Base-by-base conservation (phyloP, 2,888 invertebrate genomes). In the Amphipoea lucens region DNA sequence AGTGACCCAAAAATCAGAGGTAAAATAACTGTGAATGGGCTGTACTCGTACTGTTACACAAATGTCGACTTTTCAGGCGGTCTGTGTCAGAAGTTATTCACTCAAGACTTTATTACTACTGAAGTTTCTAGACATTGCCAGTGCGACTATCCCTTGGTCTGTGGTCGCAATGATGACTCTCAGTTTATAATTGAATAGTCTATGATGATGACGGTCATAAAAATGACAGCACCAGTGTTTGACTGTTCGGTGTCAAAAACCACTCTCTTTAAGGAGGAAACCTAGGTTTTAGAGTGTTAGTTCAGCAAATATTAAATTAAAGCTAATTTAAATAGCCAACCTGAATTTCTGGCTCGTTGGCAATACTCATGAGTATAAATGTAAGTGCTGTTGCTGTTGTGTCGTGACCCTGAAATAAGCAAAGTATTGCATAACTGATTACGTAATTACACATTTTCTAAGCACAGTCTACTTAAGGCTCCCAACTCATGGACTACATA, bases 381-480 rank as follows among this genome's bases (percentile, higher is more conserved):
- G 86, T 86, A 5, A 95, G 76, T 12, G 91, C 92, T 79, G 92
- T 88, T 3, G 95, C 92, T 0, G 94, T 94, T 0, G 96, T 96
- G 71, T 96, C 96, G 78, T 96, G 95, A 1, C 96, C 96, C 95
- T 96, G 81, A n/a, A 87, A 90, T 4, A 17, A 40, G 4, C 4
- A 74, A 67, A 36, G 1, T 4, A 2, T 54, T 57, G 9, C 57
- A 57, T 36, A 36, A 36, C 9, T 36, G 17, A 63, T 36, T 63
- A 63, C 29, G 29, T 62, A 4, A 63, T 63, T 17, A 29, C 7
- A 63, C 7, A 29, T 29, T 60, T 63, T 14, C 7, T 29, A 20
- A 23, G 42, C 60, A 29, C 14, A 42, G 20, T 17, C 17, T 57
- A 9, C 23, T 23, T 23, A 1, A 23, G 9, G 57, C 57, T 48